These are phyloP conservation scores for Anaspis maculata DNA, from an alignment of 2,888 invertebrate species.

Conservation along the genomic window DNA sequence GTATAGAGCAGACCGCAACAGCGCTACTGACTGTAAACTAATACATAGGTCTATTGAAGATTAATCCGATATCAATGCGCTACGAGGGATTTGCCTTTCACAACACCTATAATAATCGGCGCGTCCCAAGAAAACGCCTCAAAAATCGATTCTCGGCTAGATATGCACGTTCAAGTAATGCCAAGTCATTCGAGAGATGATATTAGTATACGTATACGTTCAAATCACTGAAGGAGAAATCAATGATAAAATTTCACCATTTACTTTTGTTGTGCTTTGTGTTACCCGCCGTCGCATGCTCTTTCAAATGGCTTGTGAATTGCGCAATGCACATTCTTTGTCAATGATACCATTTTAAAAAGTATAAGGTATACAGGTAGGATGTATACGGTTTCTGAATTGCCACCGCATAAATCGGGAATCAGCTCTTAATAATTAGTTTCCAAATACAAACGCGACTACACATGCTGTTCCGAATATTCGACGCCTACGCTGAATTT, in stretches of 20 bases:
- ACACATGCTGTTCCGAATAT: too few relatives aligned
- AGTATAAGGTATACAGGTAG: too few relatives aligned
- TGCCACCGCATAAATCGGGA: too few relatives aligned
- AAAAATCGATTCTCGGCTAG: constrained; percentile 14
- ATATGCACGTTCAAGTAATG: constrained; percentile 16
- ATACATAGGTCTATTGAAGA: constrained; percentile 13
- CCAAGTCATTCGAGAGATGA: constrained; percentile 16
- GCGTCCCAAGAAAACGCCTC: constrained; percentile 16
- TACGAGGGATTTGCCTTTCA: constrained; percentile 16
- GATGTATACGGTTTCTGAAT: too few relatives aligned
- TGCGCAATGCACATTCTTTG: too few relatives aligned
- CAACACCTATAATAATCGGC: constrained; percentile 14
- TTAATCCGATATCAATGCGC: constrained; percentile 17
- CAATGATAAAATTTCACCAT: constrained; percentile 17
- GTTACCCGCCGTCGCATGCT: too few relatives aligned
- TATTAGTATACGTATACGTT: constrained; percentile 17
- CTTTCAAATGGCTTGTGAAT: too few relatives aligned
- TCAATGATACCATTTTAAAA: too few relatives aligned
- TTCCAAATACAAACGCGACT: too few relatives aligned
- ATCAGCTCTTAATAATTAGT: too few relatives aligned
- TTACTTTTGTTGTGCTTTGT: constrained; percentile 13
- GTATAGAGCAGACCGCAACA: constrained; percentile 5
- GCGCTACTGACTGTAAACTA: constrained; percentile 12
- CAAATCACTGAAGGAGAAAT: constrained; percentile 17
- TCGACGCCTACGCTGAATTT: too few relatives aligned